Percentiles rank a stretch among this genome's conserved stretches.
These are phyloP conservation scores for Esox masquinongy DNA, from an alignment of 2,797 vertebrate genomes.

Conservation along the genomic window DNA sequence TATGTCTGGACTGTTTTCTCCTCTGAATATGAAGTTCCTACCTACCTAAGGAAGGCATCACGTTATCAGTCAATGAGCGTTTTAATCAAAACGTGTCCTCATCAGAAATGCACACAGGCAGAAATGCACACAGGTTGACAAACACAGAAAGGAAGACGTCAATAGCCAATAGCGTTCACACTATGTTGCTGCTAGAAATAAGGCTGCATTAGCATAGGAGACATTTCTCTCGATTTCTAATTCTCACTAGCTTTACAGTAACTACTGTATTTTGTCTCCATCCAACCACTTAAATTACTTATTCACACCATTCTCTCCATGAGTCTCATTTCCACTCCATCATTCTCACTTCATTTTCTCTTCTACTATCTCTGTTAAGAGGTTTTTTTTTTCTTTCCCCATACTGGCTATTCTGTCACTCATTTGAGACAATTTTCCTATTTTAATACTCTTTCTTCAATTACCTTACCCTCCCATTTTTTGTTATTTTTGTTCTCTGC, in stretches of 20 bases:
- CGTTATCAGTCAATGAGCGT: background rate
- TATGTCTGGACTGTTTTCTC: too few relatives aligned
- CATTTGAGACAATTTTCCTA: background rate
- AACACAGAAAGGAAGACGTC: background rate
- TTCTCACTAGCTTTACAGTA: background rate
- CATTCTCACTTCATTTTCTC: slow-evolving; percentile 8
- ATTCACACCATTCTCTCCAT: slow-evolving; percentile 1
- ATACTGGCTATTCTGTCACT: background rate
- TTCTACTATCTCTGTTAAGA: slow-evolving; percentile 12
- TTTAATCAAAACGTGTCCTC: background rate
- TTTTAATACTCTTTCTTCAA: background rate
- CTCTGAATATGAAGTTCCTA: background rate
- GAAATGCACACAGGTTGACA: background rate
- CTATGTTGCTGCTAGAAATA: background rate
- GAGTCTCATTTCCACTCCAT: background rate
- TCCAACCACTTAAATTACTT: slow-evolving; percentile 10
- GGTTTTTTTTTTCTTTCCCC: slow-evolving; percentile 12
- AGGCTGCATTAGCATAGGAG: background rate
- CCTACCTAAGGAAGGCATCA: background rate
- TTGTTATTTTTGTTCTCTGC: slow-evolving; percentile 1
- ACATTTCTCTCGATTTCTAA: background rate
- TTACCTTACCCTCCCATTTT: slow-evolving; percentile 9
- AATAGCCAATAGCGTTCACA: background rate
- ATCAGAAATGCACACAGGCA: background rate
- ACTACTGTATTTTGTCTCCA: background rate